Evolutionary conservation across 2,113 vertebrate genomes (phyloP).

Genomic region (Riparia riparia): DNA sequence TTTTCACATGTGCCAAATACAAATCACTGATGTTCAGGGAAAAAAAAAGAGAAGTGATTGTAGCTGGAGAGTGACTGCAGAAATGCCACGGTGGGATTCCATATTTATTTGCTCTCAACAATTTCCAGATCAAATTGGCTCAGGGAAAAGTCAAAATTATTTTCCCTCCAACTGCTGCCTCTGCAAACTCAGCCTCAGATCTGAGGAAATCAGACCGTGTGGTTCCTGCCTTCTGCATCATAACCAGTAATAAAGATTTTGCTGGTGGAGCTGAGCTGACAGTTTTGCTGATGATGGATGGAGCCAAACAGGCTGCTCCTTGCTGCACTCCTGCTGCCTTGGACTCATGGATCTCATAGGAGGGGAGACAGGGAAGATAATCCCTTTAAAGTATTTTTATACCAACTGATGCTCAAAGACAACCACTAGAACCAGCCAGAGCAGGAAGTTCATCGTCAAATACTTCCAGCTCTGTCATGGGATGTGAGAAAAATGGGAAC

Average conservation of each 20-base stretch:
- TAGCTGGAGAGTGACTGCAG: conserved; percentile 12
- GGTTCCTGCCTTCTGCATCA: conserved; percentile 48
- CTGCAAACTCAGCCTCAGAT: conserved; percentile 24
- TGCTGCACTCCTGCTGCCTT: background rate
- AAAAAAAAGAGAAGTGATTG: background rate
- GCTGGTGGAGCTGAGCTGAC: conserved; percentile 44
- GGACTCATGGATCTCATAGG: background rate
- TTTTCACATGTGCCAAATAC: conserved; percentile 35
- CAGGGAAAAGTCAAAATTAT: conserved; percentile 42
- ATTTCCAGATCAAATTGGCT: conserved; percentile 64
- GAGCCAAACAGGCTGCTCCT: background rate
- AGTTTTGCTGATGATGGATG: conserved; percentile 50
- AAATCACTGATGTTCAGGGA: background rate
- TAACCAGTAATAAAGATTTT: conserved; percentile 43
- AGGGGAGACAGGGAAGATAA: background rate
- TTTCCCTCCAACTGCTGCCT: conserved; percentile 5
- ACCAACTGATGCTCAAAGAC: background rate
- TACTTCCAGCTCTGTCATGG: background rate
- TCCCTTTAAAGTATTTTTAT: background rate
- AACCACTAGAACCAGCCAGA: background rate
- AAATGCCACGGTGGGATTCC: conserved; percentile 51
- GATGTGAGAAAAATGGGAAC: background rate
- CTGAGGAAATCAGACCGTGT: conserved; percentile 29
- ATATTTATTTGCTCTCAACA: conserved; percentile 43
- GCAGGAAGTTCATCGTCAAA: background rate